phyloP scores from a whole-genome alignment of 1,140 invertebrate species.

The Psilanteris sp. region DNA sequence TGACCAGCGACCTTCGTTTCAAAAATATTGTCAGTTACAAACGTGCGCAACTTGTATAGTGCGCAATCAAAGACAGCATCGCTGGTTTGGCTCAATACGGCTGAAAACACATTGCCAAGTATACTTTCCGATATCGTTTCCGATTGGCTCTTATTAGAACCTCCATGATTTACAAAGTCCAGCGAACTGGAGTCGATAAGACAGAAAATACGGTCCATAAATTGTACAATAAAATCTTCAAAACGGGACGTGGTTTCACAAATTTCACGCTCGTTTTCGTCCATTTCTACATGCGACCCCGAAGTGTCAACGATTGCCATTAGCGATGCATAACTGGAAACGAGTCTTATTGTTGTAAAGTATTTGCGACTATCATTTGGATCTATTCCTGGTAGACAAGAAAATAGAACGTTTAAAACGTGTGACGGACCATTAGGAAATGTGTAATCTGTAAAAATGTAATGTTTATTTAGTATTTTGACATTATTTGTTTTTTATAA shows the following conservation, averaged over 20 bases:
- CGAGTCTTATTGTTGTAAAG: slow-evolving; percentile 88
- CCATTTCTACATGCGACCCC: slow-evolving; percentile 82
- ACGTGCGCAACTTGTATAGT: slow-evolving; percentile 86
- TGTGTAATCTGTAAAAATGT: slow-evolving; percentile 71
- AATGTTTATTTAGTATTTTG: neutral
- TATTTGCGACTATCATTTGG: slow-evolving; percentile 94
- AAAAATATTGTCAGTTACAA: slow-evolving; percentile 86
- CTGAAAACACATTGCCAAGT: slow-evolving; percentile 77
- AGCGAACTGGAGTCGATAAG: slow-evolving; percentile 87
- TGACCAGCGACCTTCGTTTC: slow-evolving; percentile 91
- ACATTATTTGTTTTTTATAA: too few relatives aligned
- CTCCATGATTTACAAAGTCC: slow-evolving; percentile 82
- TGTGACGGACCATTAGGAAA: slow-evolving; percentile 89
- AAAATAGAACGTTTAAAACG: slow-evolving; percentile 89
- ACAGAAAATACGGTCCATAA: slow-evolving; percentile 88
- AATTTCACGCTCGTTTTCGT: slow-evolving; percentile 87
- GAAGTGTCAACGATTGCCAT: slow-evolving; percentile 93
- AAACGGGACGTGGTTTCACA: slow-evolving; percentile 90
- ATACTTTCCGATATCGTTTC: slow-evolving; percentile 86
- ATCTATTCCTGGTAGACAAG: slow-evolving; percentile 92
- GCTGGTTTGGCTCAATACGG: slow-evolving; percentile 79
- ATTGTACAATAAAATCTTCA: slow-evolving; percentile 93
- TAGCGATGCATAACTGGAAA: slow-evolving; percentile 87
- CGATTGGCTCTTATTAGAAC: slow-evolving; percentile 82
- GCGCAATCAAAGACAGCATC: slow-evolving; percentile 83